These are phyloP conservation scores for Syngnathus typhle DNA, from an alignment of 2,113 vertebrate genomes.

Conservation along the genomic window DNA sequence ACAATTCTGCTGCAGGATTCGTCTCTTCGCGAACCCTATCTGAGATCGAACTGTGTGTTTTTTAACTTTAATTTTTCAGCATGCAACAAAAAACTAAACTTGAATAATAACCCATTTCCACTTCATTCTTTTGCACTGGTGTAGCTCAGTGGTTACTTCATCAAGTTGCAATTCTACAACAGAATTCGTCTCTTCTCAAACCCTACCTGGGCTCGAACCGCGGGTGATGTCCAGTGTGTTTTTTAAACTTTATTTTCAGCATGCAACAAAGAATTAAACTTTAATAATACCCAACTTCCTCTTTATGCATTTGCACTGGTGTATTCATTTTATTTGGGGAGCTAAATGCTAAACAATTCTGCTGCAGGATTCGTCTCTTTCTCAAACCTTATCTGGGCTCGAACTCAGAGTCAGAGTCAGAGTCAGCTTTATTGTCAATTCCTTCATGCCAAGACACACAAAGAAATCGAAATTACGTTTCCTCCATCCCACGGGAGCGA, in stretches of 20 bases:
- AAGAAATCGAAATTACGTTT: no score
- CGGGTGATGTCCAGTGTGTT: not conserved
- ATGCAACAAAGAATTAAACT: not conserved
- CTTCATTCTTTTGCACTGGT: no score
- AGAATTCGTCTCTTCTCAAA: not conserved
- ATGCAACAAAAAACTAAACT: not conserved
- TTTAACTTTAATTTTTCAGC: no score
- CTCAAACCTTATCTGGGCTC: not conserved
- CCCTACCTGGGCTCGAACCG: conserved; percentile 1
- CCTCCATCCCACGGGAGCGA: no score
- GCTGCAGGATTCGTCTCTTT: not conserved
- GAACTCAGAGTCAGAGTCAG: no score
- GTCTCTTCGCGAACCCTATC: not conserved
- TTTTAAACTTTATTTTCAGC: not conserved
- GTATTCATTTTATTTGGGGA: no score
- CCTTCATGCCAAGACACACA: no score
- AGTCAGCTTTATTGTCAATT: no score
- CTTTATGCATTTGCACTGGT: no score
- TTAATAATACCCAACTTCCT: no score
- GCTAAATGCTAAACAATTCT: not conserved
- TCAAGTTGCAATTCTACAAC: not conserved
- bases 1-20: not conserved
- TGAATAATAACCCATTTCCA: no score
- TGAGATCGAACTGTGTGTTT: not conserved
- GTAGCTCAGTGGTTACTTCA: conserved; percentile 27